phyloP scores from a whole-genome alignment of 2,797 vertebrate species.

The Odontamblyopus rebecca region DNA sequence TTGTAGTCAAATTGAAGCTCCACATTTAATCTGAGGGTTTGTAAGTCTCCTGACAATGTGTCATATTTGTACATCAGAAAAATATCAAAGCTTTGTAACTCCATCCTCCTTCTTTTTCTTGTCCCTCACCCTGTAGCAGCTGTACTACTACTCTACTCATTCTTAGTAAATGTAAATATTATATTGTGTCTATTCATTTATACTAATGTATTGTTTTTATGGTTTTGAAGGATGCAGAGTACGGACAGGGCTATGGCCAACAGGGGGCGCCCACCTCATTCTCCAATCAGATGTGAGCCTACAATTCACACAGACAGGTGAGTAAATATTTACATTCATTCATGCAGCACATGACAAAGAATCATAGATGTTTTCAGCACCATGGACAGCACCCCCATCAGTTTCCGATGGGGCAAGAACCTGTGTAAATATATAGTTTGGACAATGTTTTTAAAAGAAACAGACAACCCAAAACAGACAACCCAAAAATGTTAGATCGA shows the following conservation, averaged over 20 bases:
- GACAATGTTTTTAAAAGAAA: not conserved
- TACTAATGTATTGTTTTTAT: not conserved
- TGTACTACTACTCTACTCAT: too few species aligned
- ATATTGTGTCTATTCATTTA: too few species aligned
- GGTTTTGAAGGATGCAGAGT: constrained; percentile 49
- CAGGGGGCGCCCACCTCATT: constrained; percentile 88
- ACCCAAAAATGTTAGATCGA: not conserved
- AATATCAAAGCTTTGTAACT: not conserved
- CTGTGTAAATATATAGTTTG: too few species aligned
- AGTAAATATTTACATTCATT: constrained; percentile 43
- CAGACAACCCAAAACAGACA: too few species aligned
- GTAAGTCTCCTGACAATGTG: not conserved
- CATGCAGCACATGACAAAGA: not conserved
- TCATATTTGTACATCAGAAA: not conserved
- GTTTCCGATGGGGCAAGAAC: too few species aligned
- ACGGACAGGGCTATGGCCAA: constrained; percentile 63
- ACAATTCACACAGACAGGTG: constrained; percentile 65
- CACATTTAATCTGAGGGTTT: not conserved
- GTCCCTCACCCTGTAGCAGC: not conserved
- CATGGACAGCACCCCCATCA: not conserved
- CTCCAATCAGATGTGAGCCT: constrained; percentile 89
- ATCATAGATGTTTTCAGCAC: not conserved
- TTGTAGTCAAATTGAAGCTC: not conserved
- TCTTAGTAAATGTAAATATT: too few species aligned
- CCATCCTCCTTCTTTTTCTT: not conserved